Evolutionary conservation across 2,797 vertebrate species (phyloP).

Genomic region (Orientallactaga sibirica): DNA sequence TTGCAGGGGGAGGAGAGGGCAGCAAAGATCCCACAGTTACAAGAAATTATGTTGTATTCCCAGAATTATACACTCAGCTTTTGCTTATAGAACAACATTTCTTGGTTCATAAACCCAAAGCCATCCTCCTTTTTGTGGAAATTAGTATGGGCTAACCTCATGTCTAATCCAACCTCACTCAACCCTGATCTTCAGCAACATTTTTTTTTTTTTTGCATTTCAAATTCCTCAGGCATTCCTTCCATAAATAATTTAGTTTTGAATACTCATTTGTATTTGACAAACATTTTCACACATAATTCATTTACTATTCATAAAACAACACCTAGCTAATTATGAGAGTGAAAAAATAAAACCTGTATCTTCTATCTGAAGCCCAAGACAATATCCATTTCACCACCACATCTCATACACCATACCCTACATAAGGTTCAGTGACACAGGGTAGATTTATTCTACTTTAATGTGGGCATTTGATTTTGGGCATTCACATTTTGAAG

Average conservation of each 20-base stretch:
- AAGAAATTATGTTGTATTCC: neutral
- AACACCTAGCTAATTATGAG: neutral
- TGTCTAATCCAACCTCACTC: neutral
- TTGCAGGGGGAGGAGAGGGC: neutral
- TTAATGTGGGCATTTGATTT: too few relatives aligned
- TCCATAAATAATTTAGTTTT: neutral
- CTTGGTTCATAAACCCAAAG: neutral
- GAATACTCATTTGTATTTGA: neutral
- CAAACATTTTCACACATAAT: neutral
- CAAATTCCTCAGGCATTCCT: neutral
- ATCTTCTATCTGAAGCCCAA: neutral
- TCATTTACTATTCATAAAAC: neutral
- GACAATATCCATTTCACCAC: too few relatives aligned
- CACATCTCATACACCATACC: too few relatives aligned
- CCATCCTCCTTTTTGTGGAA: neutral
- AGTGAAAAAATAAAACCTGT: neutral
- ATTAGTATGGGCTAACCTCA: neutral
- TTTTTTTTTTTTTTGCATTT: neutral
- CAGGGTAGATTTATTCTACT: too few relatives aligned
- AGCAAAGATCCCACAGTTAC: neutral
- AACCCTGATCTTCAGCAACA: neutral
- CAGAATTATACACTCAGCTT: neutral
- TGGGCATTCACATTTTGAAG: too few relatives aligned
- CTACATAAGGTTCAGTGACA: too few relatives aligned
- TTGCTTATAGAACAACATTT: neutral